Evolutionary conservation across 2,797 vertebrate genomes (phyloP), one percentile per base, ranked within the genome.

Genomic region (Sebastes taczanowskii): DNA sequence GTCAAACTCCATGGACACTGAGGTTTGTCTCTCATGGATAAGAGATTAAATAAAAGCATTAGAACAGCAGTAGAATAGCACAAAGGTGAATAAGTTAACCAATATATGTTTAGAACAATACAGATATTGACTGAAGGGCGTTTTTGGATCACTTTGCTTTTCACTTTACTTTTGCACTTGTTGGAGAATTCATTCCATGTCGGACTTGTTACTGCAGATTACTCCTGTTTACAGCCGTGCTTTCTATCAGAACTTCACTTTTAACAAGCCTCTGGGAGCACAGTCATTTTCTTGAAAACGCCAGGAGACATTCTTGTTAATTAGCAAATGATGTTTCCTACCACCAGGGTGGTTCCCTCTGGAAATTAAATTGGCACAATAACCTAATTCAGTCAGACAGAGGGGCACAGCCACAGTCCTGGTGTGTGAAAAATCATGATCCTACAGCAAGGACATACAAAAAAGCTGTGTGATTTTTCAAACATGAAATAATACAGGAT

Each of bases 281-380:
- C 83, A 42, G 71, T 83, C 82, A 88, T 90, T 92, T 90, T 90
- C 68, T 81, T 87, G 27, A 93, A 81, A 88, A 90, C 65, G 83
- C 89, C 93, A 84, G 77, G 91, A 93, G 93, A 94, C 89, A 85
- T 86, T 87, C 73, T 85, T 85, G 81, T 90, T 93, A 95, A 95
- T 95, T 95, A 92, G 94, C 88, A 83, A 91, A 89, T 60, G 72
- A 87, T 89, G 88, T 91, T 92, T 92, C 89, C 74, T 86, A 88
- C 87, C 86, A 91, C 74, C 74, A 52, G 65, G 53, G 81, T 91
- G 79, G 82, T 68, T 93, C 93, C 92, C 90, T 75, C 82, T 92
- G 94, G 92, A 94, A 93, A 93, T 94, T 88, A 86, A 92, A 92
- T 90, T 82, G 88, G 84, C 83, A 91, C 88, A 92, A 90, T 93